Base-by-base conservation (phyloP, 2,888 invertebrate genomes). In the Rhingia rostrata region DNA sequence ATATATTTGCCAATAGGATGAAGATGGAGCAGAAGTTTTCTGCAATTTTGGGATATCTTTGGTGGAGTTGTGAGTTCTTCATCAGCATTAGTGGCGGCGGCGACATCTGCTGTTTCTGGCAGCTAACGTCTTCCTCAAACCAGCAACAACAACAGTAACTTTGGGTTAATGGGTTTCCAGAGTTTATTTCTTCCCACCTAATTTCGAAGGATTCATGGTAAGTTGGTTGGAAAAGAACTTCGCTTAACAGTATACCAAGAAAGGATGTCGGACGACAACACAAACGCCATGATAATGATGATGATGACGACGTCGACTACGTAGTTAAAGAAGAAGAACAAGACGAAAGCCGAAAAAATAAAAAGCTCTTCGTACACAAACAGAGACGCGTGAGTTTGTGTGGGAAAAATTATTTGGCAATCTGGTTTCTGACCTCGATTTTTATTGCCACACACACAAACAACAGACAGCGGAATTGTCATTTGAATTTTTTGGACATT, bases 141-240 rank as follows among this genome's bases (percentile, higher is more conserved):
- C 9, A 58, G 41, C 12, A 64, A 63, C 39, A 49, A 47, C 12
- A 56, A 33, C 4, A 6, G 49, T 80, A 47, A 49, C 58, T 60
- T 33, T 63, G 49, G 83, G 84, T 79, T 79, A 79, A 84, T 84
- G 80, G 79, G n/a, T 74, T 70, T 80, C 74, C 12, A 67, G 78
- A 83, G 67, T 83, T 78, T 78, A 83, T 78, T 73, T 83, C 66
- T 78, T 78, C 58, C 78, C 83, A 83, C 83, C 83, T 78, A 78
- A 73, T 83, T 83, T 45, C 61, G 54, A 56, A 49, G 54, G 72
- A 49, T 58, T 47, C 3, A 3, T 51, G 70, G 41, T 14, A 72
- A 43, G 56, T 61, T 66, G 49, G 60, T 37, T 12, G 32, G 63
- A 14, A 32, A 39, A 75, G 39, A 66, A 73, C 53, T 41, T 66